Percentiles rank a stretch among this genome's conserved stretches.
Evolutionary conservation across 2,797 vertebrate genomes (phyloP).

Genomic region (Emydoidea blandingii): DNA sequence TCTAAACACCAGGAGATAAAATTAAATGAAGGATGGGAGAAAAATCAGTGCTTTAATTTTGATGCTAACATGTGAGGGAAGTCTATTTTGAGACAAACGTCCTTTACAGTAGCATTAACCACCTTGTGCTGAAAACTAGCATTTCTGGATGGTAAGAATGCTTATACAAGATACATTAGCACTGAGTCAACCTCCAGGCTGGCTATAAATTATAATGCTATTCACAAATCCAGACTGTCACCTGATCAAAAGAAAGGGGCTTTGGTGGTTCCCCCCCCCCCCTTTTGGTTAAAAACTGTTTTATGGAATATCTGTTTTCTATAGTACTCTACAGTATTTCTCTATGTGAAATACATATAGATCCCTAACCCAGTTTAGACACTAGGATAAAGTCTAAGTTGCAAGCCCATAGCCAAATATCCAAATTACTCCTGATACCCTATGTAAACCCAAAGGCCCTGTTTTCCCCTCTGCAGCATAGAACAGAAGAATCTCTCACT

Average conservation of each 20-base stretch:
- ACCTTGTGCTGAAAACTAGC: not conserved
- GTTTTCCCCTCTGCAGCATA: not conserved
- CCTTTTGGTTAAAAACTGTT: not conserved
- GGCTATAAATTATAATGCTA: not conserved
- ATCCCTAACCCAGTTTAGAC: not conserved
- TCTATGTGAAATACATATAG: not conserved
- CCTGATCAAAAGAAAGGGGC: not conserved
- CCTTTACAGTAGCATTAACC: not conserved
- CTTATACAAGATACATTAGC: not conserved
- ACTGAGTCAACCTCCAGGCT: not conserved
- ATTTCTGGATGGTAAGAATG: not conserved
- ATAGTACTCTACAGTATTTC: not conserved
- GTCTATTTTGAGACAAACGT: not conserved
- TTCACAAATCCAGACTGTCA: not conserved
- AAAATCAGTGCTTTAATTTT: not conserved
- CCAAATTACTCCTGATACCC: not conserved
- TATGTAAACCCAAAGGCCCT: not conserved
- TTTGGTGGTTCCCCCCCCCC: not conserved
- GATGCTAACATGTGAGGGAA: not conserved
- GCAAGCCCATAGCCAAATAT: not conserved
- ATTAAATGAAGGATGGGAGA: not conserved
- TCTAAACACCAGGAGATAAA: not conserved
- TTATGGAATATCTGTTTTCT: not conserved
- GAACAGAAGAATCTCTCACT: no score
- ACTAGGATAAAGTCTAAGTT: not conserved